Conservation (phyloP, 2,113 vertebrate species). For the Zeus faber region DNA sequence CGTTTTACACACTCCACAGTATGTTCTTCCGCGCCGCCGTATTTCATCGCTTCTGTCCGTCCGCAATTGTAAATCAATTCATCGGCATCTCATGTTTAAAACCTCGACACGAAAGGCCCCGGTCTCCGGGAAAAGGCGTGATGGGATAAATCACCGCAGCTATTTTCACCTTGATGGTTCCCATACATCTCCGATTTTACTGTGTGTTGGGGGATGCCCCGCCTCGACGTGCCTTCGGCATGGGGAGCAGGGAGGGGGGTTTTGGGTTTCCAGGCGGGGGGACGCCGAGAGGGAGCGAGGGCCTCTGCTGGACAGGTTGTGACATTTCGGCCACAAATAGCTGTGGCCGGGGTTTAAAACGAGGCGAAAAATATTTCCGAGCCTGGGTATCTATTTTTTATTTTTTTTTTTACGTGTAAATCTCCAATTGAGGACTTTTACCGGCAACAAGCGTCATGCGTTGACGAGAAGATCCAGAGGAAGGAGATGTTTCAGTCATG, state of each 20-base stretch:
- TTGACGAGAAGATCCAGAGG: no score
- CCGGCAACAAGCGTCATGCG: no score
- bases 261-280: conserved; percentile 41
- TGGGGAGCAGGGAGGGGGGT: conserved; percentile 25
- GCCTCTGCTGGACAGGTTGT: conserved; percentile 60
- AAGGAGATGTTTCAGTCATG: conserved; percentile 52
- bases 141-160: conserved; percentile 70
- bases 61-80: conserved; percentile 52
- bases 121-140: conserved; percentile 38
- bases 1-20: conserved; percentile 60
- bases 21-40: conserved; percentile 56
- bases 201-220: conserved; percentile 54
- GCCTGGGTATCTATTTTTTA: no score
- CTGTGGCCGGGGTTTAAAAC: no score
- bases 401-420: no score
- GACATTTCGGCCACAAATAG: no score
- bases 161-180: conserved; percentile 62
- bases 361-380: no score
- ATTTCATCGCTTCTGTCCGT: conserved; percentile 58
- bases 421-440: no score
- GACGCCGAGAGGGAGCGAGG: conserved; percentile 31
- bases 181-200: conserved; percentile 79
- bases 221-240: conserved; percentile 34
- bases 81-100: conserved; percentile 59
- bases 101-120: conserved; percentile 46